Evolutionary conservation across 2,797 vertebrate species (phyloP).

Genomic region (Rhynchonycteris naso): DNA sequence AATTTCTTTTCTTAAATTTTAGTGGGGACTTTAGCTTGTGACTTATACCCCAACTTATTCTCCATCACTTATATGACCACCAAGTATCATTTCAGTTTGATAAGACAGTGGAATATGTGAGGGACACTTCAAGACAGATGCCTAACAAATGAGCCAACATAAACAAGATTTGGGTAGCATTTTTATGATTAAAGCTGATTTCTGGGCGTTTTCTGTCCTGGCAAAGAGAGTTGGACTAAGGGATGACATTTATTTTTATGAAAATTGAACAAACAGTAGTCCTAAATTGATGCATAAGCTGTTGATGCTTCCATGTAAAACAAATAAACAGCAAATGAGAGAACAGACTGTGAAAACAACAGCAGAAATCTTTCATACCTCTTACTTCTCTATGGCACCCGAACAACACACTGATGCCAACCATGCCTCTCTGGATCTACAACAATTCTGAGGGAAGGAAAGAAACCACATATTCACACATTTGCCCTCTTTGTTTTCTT

Average conservation of each 20-base stretch:
- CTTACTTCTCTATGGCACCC: conserved; percentile 6
- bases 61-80: not conserved
- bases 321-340: conserved; percentile 50
- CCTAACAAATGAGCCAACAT: not conserved
- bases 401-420: not conserved
- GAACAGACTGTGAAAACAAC: conserved; percentile 39
- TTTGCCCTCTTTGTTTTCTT: not conserved
- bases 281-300: conserved; percentile 37
- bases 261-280: conserved; percentile 53
- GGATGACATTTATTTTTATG: conserved; percentile 68
- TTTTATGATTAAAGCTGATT: conserved; percentile 59
- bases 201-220: conserved; percentile 48
- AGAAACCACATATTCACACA: not conserved
- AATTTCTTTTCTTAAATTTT: conserved; percentile 34
- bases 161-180: conserved; percentile 45
- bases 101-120: not conserved
- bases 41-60: no score
- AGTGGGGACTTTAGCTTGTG: not conserved
- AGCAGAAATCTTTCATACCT: conserved; percentile 29
- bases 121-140: not conserved
- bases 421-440: conserved; percentile 17
- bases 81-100: not conserved
- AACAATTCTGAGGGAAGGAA: not conserved
- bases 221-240: conserved; percentile 41
- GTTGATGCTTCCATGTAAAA: conserved; percentile 38